Evolutionary conservation across 2,888 invertebrate species (phyloP).

Genomic region (Chelonus formosanus): DNA sequence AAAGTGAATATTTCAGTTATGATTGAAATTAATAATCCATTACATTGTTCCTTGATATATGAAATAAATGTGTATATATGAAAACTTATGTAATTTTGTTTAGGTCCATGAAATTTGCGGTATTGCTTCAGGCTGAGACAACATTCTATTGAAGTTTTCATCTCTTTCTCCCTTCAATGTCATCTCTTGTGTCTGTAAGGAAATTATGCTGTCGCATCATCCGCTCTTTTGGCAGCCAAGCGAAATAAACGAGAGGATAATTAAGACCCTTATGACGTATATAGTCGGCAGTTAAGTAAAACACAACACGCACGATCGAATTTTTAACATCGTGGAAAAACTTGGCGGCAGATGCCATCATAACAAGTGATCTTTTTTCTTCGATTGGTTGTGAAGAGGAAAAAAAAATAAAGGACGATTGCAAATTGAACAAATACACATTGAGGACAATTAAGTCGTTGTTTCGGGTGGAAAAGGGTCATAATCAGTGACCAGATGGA

Average conservation of each 20-base stretch:
- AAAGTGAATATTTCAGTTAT: too few species aligned
- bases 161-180: conserved; percentile 21
- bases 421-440: conserved; percentile 14
- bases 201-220: conserved; percentile 41
- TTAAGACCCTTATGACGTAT: conserved; percentile 31
- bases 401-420: conserved; percentile 5
- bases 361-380: conserved; percentile 15
- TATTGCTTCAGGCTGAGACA: too few species aligned
- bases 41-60: too few species aligned
- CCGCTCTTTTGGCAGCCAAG: conserved; percentile 32
- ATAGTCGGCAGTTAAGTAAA: neutral
- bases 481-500: conserved; percentile 16
- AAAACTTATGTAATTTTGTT: too few species aligned
- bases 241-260: conserved; percentile 53
- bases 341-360: neutral
- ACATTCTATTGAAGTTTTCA: neutral
- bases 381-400: neutral
- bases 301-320: conserved; percentile 27
- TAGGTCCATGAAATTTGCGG: too few species aligned
- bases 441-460: conserved; percentile 18
- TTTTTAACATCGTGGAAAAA: conserved; percentile 11
- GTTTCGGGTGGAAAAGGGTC: conserved; percentile 20
- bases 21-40: too few species aligned
- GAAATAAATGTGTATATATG: too few species aligned
- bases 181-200: conserved; percentile 34